Evolutionary conservation across 1,140 invertebrate species (phyloP).

Genomic region (Hylaeus volcanicus): DNA sequence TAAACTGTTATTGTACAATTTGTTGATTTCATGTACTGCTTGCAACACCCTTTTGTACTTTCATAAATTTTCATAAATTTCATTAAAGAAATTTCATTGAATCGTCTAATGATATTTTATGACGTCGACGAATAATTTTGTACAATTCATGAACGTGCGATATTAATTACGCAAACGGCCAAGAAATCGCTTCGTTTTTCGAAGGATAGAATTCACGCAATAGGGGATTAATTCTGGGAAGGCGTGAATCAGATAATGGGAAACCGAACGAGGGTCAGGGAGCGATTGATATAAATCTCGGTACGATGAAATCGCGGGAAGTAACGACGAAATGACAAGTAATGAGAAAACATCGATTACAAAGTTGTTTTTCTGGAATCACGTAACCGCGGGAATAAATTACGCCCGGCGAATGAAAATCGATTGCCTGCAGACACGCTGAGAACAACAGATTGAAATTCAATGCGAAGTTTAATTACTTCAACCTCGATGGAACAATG

Average conservation of each 20-base stretch:
- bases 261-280: background rate
- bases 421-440: slow-evolving; percentile 3
- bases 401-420: slow-evolving; percentile 18
- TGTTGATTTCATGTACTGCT: too few species aligned
- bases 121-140: too few species aligned
- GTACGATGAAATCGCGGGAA: background rate
- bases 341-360: slow-evolving; percentile 28
- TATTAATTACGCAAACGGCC: too few species aligned
- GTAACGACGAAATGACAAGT: slow-evolving; percentile 1
- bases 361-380: slow-evolving; percentile 33
- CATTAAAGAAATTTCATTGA: too few species aligned
- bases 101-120: too few species aligned
- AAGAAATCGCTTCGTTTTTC: too few species aligned
- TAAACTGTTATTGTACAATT: too few species aligned
- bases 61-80: too few species aligned
- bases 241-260: background rate
- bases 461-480: slow-evolving; percentile 21
- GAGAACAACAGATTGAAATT: slow-evolving; percentile 6
- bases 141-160: too few species aligned
- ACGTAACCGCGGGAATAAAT: slow-evolving; percentile 38
- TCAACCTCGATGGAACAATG: slow-evolving; percentile 12
- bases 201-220: too few species aligned
- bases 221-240: too few species aligned
- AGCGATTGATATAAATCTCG: slow-evolving; percentile 8
- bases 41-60: too few species aligned